Evolutionary conservation across 2,113 vertebrate genomes (phyloP), one percentile per base, ranked within the genome.

Genomic region (Cricetomys ansorgei): DNA sequence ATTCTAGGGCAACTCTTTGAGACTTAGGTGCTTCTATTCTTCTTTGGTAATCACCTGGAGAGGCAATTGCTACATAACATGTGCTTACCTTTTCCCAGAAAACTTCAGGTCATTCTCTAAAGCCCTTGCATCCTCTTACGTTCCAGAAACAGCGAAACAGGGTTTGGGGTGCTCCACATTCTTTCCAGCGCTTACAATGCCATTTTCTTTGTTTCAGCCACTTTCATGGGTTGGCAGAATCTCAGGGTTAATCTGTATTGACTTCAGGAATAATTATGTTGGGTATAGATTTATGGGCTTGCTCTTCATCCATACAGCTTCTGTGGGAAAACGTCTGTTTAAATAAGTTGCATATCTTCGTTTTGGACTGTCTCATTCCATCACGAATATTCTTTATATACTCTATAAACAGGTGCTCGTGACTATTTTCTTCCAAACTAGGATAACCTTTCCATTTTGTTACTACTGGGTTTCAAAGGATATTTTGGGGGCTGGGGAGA

Each of bases 141-240:
- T 43, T n/a, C 37, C 17, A 55, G 77, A 8, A 37, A 55, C 12
- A 0, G 64, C 2, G 45, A 0, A 0, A 1, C 12, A 40, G 19
- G 79, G 11, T 7, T 1, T 27, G 17, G 17, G 16, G 15, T 13
- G 57, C 10, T 73, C 59, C 1, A 7, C 40, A 0, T 48, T 16
- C 72, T 55, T 23, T 0, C 75, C 40, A 1, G 9, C 0, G 0
- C 7, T 70, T 16, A 6, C 23, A 83, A 25, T 8, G 5, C 34
- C 65, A 7, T 0, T n/a, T 57, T 79, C n/a, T 48, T 45, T 12
- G 72, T 21, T 27, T 50, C 21, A 15, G 53, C 53, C 8, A 0
- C 17, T 75, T 75, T 45, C 3, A 1, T 1, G 5, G 6, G 11
- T 15, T 15, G 9, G 79, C 15, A 29, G 59, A 12, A 7, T 25